Percentiles rank a stretch among this genome's conserved stretches.
phyloP scores from a whole-genome alignment of 2,888 invertebrate species.

The Lepidochrysops patricia region DNA sequence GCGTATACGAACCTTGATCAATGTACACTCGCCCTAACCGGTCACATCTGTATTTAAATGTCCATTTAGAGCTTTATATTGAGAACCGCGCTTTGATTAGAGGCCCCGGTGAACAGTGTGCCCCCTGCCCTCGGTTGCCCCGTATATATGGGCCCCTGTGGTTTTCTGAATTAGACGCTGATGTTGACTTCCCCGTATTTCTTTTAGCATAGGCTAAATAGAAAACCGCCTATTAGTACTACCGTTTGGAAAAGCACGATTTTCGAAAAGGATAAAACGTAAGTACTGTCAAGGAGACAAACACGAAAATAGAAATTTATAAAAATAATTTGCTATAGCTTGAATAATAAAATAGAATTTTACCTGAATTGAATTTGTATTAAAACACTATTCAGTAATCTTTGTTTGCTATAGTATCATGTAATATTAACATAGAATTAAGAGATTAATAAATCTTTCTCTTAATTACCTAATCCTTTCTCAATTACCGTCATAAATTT shows the following conservation, averaged over 20 bases:
- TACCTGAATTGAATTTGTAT: too few species aligned
- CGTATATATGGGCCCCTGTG: conserved; percentile 4
- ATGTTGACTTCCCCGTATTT: conserved; percentile 4
- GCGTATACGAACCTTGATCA: too few species aligned
- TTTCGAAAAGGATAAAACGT: too few species aligned
- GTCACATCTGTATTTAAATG: neutral
- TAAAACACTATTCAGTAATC: too few species aligned
- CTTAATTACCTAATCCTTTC: neutral
- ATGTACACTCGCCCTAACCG: neutral
- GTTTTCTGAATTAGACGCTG: conserved; percentile 13
- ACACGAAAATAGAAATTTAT: too few species aligned
- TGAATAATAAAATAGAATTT: too few species aligned
- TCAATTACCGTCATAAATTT: neutral
- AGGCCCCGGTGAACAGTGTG: neutral
- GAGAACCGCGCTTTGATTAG: conserved; percentile 7
- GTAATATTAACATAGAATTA: neutral
- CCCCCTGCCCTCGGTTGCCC: neutral
- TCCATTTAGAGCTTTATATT: neutral
- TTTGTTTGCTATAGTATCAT: neutral
- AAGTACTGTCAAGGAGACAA: too few species aligned
- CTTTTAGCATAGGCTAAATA: neutral
- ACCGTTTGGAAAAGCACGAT: neutral
- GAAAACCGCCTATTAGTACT: neutral
- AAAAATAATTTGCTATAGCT: too few species aligned
- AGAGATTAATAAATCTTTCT: neutral